These are phyloP conservation scores for Cavia porcellus DNA, from an alignment of 2,113 vertebrate species.

Conservation along the genomic window DNA sequence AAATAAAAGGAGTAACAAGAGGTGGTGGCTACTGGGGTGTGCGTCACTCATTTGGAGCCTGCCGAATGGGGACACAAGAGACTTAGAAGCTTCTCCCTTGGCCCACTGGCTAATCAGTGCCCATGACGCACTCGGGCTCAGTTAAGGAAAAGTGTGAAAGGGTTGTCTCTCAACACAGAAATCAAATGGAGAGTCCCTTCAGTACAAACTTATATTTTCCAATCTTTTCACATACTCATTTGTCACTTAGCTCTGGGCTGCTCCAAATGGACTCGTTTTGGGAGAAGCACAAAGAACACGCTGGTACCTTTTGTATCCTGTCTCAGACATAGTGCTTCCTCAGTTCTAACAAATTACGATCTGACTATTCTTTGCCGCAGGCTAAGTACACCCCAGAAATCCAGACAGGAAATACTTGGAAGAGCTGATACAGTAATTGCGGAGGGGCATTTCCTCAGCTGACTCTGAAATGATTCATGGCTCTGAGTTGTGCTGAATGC, in stretches of 20 bases:
- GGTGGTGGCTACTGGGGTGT: background rate
- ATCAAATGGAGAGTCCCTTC: background rate
- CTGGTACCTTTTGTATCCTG: background rate
- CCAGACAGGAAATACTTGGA: constrained; percentile 3
- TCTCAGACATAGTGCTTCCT: background rate
- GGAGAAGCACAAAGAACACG: background rate
- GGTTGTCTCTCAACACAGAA: background rate
- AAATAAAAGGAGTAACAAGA: background rate
- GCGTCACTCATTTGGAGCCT: too few species aligned
- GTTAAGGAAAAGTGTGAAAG: background rate
- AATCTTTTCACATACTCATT: background rate
- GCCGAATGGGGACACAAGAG: rapidly evolving
- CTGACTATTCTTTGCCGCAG: constrained; percentile 1
- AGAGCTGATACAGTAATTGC: background rate
- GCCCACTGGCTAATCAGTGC: background rate
- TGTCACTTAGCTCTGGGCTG: background rate
- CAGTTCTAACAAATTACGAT: background rate
- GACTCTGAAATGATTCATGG: constrained; percentile 12
- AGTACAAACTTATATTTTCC: background rate
- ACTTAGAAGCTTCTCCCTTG: background rate
- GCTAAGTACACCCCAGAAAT: background rate
- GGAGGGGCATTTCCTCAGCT: background rate
- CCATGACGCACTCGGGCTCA: background rate
- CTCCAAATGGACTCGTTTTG: background rate
- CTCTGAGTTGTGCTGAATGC: background rate